Evolutionary conservation across 2,888 invertebrate genomes (phyloP).

Genomic region (Arrhopalites spinosus): DNA sequence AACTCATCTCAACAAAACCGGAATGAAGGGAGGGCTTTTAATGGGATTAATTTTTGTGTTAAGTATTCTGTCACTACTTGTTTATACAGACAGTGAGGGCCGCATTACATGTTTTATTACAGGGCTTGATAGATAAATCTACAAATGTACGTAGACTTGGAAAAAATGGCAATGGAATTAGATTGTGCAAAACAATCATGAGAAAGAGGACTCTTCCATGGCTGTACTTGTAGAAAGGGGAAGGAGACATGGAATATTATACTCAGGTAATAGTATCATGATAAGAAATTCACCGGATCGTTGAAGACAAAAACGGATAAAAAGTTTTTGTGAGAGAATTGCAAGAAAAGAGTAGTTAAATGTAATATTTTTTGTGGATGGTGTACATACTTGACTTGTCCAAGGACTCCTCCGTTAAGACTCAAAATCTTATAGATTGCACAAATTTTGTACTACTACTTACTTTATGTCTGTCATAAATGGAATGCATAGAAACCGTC

Average conservation of each 20-base stretch:
- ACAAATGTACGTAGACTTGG: too few species aligned
- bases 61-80: too few species aligned
- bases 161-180: too few species aligned
- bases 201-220: background rate
- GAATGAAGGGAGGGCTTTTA: too few species aligned
- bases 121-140: too few species aligned
- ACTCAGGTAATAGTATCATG: background rate
- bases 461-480: conserved; percentile 33
- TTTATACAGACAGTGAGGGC: too few species aligned
- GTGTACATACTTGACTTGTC: background rate
- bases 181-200: background rate
- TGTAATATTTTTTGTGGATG: background rate
- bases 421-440: conserved; percentile 25
- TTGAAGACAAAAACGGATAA: conserved; percentile 1
- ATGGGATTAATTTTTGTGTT: too few species aligned
- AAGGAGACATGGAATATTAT: background rate
- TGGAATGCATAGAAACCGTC: conserved; percentile 4
- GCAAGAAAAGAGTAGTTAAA: background rate
- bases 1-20: too few species aligned
- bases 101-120: too few species aligned
- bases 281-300: background rate
- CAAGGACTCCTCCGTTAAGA: background rate
- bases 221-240: too few species aligned
- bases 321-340: conserved; percentile 3
- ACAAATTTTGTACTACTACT: conserved; percentile 15